Evolutionary conservation across 2,113 vertebrate species (phyloP), one percentile per base, ranked within the genome.

Genomic region (Lathamus discolor): DNA sequence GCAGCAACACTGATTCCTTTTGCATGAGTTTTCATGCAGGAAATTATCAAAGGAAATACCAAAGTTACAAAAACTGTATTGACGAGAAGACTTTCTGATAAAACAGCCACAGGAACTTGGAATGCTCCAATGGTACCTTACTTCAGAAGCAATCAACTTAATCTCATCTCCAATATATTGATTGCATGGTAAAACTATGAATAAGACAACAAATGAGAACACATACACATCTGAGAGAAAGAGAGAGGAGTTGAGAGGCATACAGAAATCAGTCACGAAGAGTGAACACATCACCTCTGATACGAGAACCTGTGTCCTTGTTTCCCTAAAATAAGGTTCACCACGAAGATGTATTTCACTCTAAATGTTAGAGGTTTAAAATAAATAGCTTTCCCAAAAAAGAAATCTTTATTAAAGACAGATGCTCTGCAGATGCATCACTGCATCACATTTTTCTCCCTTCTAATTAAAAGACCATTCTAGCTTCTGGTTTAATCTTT

Each of bases 321-420:
- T 28, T 86, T 83, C 55, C 16, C 51, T 81, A 67, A 73, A 85
- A 83, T 54, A 57, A 59, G 67, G 35, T 16, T 48, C n/a, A 27
- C 41, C 11, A 10, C 11, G 39, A 73, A 88, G 72, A 74, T 2
- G 2, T 7, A 43, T 77, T 81, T 83, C 24, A 74, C 83, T 67
- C 55, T 35, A 83, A 74, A 77, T 22, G 29, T 43, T 23, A 24
- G 10, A 14, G 25, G 29, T 80, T 88, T 75, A 37, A 92, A 96
- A 94, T 48, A 84, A 78, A 91, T n/a, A 66, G n/a, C 69, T 90
- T 67, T 24, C n/a, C 54, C 1, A 0, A 37, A 94, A 67, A 72
- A n/a, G n/a, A 68, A 72, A 82, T 52, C 52, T 87, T 95, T 84
- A 84, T 15, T 46, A 83, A 77, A 83, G 90, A 88, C 90, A 95